Base-by-base conservation (phyloP, 2,113 vertebrate genomes). In the Fulmarus glacialis region DNA sequence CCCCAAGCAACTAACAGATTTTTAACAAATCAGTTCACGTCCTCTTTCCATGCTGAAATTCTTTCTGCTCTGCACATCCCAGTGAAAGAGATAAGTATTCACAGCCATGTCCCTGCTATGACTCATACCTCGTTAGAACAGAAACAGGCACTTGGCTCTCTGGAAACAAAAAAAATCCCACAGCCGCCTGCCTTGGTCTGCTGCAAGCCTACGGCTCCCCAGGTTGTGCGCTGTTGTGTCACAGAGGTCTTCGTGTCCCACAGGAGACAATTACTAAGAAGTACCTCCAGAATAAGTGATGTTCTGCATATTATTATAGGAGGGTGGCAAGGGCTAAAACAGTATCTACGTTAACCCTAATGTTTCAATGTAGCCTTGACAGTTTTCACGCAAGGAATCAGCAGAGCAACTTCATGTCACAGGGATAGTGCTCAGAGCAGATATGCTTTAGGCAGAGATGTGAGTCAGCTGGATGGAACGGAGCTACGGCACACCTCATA, bases 91-190 rank as follows among this genome's bases (percentile, higher is more conserved):
- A 82, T 89, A 95, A 91, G 62, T 96, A 95, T 95, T 87, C 87
- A 89, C 48, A 96, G 70, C 71, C 93, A 88, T n/a, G 58, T 96
- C 78, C 74, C 66, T 90, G 55, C 70, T 66, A 82, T 96, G 96
- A 97, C 84, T 96, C 91, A 95, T 72, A 70, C 45, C 78, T 90
- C 90, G 82, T 96, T 90, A 97, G 83, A 93, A 80, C 87, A 95
- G 75, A 96, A 95, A 89, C 77, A 93, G 20, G 42, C 42, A 66
- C 67, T 92, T 75, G 80, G 73, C 9, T 93, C 59, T 60, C n/a
- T 29, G 53, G 67, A 81, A 87, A 64, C n/a, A 93, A 42, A 42
- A 43, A 60, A 80, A 38, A 47, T 62, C 42, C 53, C 68, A 38
- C 84, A 86, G 79, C 66, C 1, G 4, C 79, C 43, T 56, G 42